Percentiles rank a stretch among this genome's conserved stretches.
Conservation (phyloP, 2,888 invertebrate genomes). For the Amphipyra tragopoginis region DNA sequence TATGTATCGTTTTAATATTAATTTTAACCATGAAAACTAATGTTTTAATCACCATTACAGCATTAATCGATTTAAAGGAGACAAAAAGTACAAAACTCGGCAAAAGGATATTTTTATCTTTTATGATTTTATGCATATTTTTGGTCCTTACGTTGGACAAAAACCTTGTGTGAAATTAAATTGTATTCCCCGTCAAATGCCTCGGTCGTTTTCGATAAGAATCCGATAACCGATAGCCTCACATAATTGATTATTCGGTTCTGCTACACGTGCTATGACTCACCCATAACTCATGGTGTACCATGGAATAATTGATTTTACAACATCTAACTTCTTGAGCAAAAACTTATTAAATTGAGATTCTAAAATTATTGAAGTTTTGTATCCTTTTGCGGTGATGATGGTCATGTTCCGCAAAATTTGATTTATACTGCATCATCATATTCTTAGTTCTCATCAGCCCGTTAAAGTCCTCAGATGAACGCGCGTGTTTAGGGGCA, state of each 20-base stretch:
- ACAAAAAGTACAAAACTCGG: neutral
- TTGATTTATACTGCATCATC: too few relatives aligned
- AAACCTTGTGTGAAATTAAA: neutral
- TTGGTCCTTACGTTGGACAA: neutral
- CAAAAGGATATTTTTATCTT: neutral
- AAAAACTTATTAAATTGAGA: slow-evolving; percentile 11
- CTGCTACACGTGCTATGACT: slow-evolving; percentile 47
- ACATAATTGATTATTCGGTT: slow-evolving; percentile 53
- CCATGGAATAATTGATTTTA: slow-evolving; percentile 50
- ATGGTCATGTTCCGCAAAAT: too few relatives aligned
- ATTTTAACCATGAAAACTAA: too few relatives aligned
- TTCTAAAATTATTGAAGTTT: too few relatives aligned
- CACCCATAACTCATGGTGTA: slow-evolving; percentile 14
- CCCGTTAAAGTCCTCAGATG: too few relatives aligned
- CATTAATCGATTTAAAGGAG: too few relatives aligned
- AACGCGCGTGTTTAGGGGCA: too few relatives aligned
- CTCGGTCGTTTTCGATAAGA: slow-evolving; percentile 33
- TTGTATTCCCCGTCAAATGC: neutral
- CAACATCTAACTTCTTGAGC: slow-evolving; percentile 9
- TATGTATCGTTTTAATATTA: too few relatives aligned
- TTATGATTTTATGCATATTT: neutral
- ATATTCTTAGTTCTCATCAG: too few relatives aligned
- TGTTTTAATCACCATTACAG: too few relatives aligned
- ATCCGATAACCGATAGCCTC: slow-evolving; percentile 40
- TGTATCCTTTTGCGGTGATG: too few relatives aligned